Evolutionary conservation across 2,888 invertebrate species (phyloP), one percentile per base, ranked within the genome.

Genomic region (Malacosoma neustria): DNA sequence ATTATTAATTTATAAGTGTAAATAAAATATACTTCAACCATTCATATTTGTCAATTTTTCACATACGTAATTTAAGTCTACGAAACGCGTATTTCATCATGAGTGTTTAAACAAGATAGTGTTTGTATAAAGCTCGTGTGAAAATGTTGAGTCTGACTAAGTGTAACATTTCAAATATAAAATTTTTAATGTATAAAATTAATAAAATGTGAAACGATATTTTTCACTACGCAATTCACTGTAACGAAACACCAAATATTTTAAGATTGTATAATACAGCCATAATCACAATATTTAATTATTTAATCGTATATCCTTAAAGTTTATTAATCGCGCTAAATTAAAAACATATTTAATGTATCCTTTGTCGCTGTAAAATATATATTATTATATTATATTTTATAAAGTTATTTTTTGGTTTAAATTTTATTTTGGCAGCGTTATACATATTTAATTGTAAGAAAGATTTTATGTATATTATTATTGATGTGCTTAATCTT

Each of bases 181-280:
- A 55, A 57, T 54, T 61, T 57, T 54, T 56, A 58, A 57, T 57
- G 56, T 62, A 54, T 56, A 51, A 57, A 69, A 61, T 70, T 63
- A 70, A 70, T 67, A 51, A 42, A 48, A 57, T 45, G 69, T 75
- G 69, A 58, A 66, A 46, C 30, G 35, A 14, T 41, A 40, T 46
- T 22, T 42, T 58, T 71, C 61, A 60, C 61, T 59, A 54, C 43
- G 43, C 53, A 54, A 57, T 58, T 68, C 72, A 80, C 77, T 82
- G 79, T 84, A 81, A 79, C 58, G 54, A 71, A 77, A 82, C 79
- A 84, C 81, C 82, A 82, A 81, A 72, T 84, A 80, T 72, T 45
- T 48, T 80, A 80, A 72, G 71, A 60, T 54, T 45, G 54, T 57
- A 22, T 22, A n/a, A n/a, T 59, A 59, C 61, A 58, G 55, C 59